Conservation (phyloP, 1,140 invertebrate species). For the Tetragonula clypearis region DNA sequence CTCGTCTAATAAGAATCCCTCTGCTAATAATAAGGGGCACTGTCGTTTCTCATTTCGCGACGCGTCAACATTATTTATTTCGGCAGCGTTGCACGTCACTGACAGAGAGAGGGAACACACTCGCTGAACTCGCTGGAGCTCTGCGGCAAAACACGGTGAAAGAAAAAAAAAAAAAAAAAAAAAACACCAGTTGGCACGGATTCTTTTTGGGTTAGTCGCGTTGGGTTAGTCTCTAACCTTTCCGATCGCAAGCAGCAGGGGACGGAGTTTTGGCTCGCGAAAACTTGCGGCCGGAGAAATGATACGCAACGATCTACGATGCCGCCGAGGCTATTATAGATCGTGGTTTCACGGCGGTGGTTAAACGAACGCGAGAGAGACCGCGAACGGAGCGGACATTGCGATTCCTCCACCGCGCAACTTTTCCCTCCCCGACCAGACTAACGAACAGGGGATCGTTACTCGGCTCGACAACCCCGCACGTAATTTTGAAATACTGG, state of each 20-base stretch:
- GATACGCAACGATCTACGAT: neutral
- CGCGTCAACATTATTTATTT: neutral
- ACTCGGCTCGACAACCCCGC: neutral
- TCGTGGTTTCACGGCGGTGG: neutral
- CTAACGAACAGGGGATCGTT: constrained; percentile 12
- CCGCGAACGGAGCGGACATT: neutral
- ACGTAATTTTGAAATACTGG: constrained; percentile 22
- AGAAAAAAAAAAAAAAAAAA: too few relatives aligned
- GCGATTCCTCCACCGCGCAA: neutral
- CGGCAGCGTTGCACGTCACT: neutral
- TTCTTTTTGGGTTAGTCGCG: neutral
- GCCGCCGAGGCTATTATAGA: neutral
- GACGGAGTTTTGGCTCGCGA: too few relatives aligned
- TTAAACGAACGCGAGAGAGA: constrained; percentile 22
- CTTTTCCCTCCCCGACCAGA: neutral
- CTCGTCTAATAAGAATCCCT: neutral
- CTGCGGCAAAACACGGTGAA: neutral
- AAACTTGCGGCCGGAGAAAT: neutral
- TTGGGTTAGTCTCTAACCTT: neutral
- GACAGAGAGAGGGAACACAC: too few relatives aligned
- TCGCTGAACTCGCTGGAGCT: too few relatives aligned
- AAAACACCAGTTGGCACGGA: neutral
- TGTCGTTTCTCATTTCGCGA: neutral
- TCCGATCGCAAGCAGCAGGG: neutral
- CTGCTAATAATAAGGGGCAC: too few relatives aligned